Evolutionary conservation across 2,113 vertebrate species (phyloP).

Genomic region (Pyrgilauda ruficollis): DNA sequence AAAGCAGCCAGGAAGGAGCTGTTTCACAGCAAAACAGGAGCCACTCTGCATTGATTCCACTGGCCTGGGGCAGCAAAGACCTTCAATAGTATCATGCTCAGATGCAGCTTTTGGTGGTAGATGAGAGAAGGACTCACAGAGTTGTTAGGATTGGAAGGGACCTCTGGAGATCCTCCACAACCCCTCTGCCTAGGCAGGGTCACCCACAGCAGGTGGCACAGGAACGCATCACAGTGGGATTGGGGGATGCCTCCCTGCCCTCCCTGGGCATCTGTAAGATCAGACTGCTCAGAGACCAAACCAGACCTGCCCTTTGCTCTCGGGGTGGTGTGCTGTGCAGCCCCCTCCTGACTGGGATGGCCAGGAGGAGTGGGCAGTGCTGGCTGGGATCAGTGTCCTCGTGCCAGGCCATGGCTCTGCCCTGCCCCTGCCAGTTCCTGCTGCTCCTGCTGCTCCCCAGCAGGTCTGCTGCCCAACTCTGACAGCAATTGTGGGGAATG

Average conservation of each 20-base stretch:
- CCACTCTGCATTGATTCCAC: background rate
- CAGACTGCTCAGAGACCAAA: background rate
- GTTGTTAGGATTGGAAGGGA: background rate
- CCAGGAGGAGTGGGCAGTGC: rapidly evolving
- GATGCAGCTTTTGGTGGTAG: background rate
- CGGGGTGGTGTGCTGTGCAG: background rate
- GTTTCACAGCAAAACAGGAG: background rate
- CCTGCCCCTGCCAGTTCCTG: background rate
- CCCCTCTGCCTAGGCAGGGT: background rate
- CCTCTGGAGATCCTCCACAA: background rate
- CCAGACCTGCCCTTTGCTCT: background rate
- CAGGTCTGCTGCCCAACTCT: background rate
- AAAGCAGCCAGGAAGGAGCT: background rate
- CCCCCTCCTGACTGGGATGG: background rate
- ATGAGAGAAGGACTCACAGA: background rate
- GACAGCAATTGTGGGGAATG: background rate
- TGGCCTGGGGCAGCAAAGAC: background rate
- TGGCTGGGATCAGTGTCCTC: background rate
- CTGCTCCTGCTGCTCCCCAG: rapidly evolving
- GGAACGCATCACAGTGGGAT: rapidly evolving
- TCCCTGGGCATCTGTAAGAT: background rate
- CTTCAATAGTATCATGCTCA: background rate
- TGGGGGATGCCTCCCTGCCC: background rate
- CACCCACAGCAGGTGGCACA: background rate
- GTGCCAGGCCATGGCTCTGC: background rate